These are phyloP conservation scores for Zoanthus sansibaricus DNA, from an alignment of 92 coral and sea anemone genomes.

Conservation along the genomic window DNA sequence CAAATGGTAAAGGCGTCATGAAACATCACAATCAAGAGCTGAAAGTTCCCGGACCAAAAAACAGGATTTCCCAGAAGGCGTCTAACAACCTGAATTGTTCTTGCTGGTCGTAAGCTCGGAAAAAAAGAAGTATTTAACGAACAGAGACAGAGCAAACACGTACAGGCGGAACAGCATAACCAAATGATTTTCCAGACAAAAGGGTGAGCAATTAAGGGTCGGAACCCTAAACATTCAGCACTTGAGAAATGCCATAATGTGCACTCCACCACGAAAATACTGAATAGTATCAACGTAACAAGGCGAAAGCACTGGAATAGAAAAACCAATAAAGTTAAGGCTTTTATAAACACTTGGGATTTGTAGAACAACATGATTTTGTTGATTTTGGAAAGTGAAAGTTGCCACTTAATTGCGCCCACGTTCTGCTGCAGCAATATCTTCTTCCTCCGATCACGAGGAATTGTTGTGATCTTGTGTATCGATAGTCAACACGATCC, in stretches of 20 bases:
- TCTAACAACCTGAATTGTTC: background rate
- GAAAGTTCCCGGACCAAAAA: constrained; percentile 36
- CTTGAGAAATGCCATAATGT: constrained; percentile 27
- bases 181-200: constrained; percentile 21
- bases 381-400: background rate
- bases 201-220: constrained; percentile 8
- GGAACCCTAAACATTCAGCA: constrained; percentile 15
- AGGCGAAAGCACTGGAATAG: constrained; percentile 34
- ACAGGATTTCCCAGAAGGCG: constrained; percentile 20
- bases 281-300: background rate
- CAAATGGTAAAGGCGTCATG: background rate
- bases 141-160: background rate
- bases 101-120: constrained; percentile 10
- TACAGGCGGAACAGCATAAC: constrained; percentile 21
- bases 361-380: background rate
- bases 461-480: too few species aligned
- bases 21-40: constrained; percentile 10
- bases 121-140: constrained; percentile 4
- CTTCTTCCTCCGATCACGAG: too few species aligned
- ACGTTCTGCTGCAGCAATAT: too few species aligned
- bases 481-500: too few species aligned
- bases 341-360: background rate
- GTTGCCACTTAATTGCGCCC: too few species aligned
- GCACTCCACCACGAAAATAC: constrained; percentile 3
- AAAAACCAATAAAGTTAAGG: background rate